Evolutionary conservation across 2,888 invertebrate species (phyloP).

Genomic region (Steinernema scapterisci): DNA sequence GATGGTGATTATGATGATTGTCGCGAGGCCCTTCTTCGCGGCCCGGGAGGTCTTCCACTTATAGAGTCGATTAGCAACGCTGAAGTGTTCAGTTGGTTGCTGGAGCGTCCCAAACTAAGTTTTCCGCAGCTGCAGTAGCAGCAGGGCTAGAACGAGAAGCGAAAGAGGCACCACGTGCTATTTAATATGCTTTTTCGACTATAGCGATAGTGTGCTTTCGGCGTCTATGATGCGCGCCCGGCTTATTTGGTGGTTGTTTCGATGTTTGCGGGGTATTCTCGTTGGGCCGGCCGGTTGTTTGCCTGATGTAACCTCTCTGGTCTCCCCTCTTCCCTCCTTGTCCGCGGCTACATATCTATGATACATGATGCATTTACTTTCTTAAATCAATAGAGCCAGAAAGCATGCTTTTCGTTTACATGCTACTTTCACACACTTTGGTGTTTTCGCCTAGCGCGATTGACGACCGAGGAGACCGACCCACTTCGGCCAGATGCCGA

Average conservation of each 20-base stretch:
- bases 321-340: neutral
- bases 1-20: constrained; percentile 15
- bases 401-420: constrained; percentile 25
- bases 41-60: constrained; percentile 31
- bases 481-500: neutral
- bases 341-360: constrained; percentile 21
- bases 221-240: constrained; percentile 17
- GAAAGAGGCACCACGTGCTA: constrained; percentile 13
- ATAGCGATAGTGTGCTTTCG: constrained; percentile 12
- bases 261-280: neutral
- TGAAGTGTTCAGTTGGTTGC: neutral
- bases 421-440: constrained; percentile 24
- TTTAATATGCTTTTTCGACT: constrained; percentile 20
- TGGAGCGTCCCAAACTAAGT: constrained; percentile 1
- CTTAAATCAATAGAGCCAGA: constrained; percentile 31
- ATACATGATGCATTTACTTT: constrained; percentile 30
- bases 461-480: neutral
- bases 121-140: neutral
- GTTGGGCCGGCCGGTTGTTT: neutral
- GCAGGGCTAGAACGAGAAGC: neutral
- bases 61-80: constrained; percentile 28
- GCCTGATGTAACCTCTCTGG: constrained; percentile 11
- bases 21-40: constrained; percentile 3
- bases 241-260: neutral
- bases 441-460: constrained; percentile 19